phyloP scores from a whole-genome alignment of 2,797 vertebrate genomes.

The Gambelia wislizenii region DNA sequence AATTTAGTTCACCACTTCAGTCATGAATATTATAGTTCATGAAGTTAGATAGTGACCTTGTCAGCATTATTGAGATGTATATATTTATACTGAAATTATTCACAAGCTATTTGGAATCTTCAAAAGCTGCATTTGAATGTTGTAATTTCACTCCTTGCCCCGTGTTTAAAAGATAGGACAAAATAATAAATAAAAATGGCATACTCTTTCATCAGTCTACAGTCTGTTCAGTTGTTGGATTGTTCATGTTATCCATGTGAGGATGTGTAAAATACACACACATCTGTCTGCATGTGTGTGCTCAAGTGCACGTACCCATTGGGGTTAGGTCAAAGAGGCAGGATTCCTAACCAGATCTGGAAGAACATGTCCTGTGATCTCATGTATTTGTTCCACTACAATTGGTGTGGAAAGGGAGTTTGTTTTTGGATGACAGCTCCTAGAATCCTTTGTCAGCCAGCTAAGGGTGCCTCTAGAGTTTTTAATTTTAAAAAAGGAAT shows the following conservation, averaged over 20 bases:
- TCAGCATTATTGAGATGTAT: conserved; percentile 38
- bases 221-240: background rate
- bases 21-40: conserved; percentile 26
- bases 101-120: background rate
- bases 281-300: background rate
- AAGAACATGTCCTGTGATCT: background rate
- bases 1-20: conserved; percentile 42
- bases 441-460: too few species aligned
- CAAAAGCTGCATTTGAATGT: background rate
- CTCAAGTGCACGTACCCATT: background rate
- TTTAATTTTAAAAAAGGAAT: too few species aligned
- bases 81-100: conserved; percentile 38
- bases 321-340: background rate
- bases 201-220: background rate
- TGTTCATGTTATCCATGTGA: too few species aligned
- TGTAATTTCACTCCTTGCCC: background rate
- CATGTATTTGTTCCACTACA: background rate
- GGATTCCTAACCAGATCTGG: background rate
- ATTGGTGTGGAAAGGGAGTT: too few species aligned
- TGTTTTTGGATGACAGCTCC: too few species aligned
- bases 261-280: background rate
- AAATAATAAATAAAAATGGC: background rate
- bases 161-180: background rate
- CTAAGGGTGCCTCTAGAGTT: too few species aligned
- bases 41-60: conserved; percentile 53